A percentile compares a stretch with the other conserved stretches of the same genome.
Evolutionary conservation across 2,888 invertebrate species (phyloP).

Genomic region (Sarcophaga rosellei): DNA sequence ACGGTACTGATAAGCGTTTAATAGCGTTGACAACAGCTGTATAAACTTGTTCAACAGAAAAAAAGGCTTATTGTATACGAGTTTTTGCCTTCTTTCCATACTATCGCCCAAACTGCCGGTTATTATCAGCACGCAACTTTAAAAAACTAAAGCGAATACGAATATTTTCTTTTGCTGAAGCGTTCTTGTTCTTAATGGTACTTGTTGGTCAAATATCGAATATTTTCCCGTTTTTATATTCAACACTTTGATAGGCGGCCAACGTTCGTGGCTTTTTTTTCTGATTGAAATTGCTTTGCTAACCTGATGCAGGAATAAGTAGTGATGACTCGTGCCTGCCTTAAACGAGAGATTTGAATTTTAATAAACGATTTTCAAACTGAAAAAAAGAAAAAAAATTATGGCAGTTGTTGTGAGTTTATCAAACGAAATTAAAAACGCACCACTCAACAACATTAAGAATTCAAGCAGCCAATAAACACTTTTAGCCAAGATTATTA

Average conservation of each 20-base stretch:
- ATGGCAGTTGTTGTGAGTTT: constrained; percentile 57
- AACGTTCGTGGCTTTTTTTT: not conserved
- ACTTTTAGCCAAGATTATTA: constrained; percentile 12
- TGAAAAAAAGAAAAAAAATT: constrained; percentile 41
- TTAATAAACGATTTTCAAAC: constrained; percentile 36
- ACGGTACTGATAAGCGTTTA: constrained; percentile 20
- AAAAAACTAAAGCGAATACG: constrained; percentile 26
- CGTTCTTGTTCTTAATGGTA: constrained; percentile 10
- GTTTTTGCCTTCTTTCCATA: not conserved
- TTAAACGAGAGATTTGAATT: constrained; percentile 25
- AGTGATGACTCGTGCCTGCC: constrained; percentile 64
- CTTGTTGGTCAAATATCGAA: not conserved
- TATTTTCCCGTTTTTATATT: constrained; percentile 13
- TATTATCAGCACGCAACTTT: constrained; percentile 65
- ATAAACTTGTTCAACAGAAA: constrained; percentile 39
- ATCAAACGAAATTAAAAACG: constrained; percentile 10
- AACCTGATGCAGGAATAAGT: constrained; percentile 6
- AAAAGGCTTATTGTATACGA: no score
- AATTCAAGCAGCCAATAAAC: constrained; percentile 32
- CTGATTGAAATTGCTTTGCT: constrained; percentile 16
- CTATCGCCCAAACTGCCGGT: constrained; percentile 31
- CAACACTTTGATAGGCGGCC: not conserved
- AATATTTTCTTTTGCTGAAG: not conserved
- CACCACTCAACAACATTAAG: no score
- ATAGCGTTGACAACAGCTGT: constrained; percentile 48